Base-by-base conservation (phyloP, 2,113 vertebrate genomes). In the Siniperca chuatsi region DNA sequence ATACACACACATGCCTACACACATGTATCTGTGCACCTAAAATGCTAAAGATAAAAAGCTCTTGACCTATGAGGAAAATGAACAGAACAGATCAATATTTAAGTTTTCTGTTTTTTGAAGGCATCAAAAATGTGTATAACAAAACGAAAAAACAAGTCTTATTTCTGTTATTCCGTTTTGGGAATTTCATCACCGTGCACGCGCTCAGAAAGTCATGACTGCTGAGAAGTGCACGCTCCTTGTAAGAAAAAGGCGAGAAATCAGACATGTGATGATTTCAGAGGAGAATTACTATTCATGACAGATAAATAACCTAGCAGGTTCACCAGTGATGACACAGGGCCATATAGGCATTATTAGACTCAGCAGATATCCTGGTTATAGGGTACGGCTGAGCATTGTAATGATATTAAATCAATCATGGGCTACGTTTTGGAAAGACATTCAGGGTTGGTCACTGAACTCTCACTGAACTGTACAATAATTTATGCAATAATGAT, bases 181-280 rank as follows among this genome's bases (percentile, higher is more conserved):
- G 20, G 40, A n/a, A n/a, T 6, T 25, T 25, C 55, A 57, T 57
- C 23, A 6, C 10, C 10, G 44, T 3, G 2, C 10, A 44, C 11
- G 3, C 13, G 46, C 46, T 15, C 46, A 46, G 44, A 13, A 3
- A 46, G 12, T 46, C 44, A 48, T 11, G 44, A 3, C 44, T 2
- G 46, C 46, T 42, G 42, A 42, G 8, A 42, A 42, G 23, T 37
- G 18, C 61, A 35, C 0, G 29, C 6, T 20, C 8, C 29, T 20
- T 29, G 4, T 58, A 37, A 20, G 35, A 37, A 64, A 62, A 62
- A 52, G 2, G 15, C 44, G 11, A 44, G 48, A 68, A 20, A 8
- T 67, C 48, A 16, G 12, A 48, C 46, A 12, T 55, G 44, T 42
- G 62, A 52, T 64, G 65, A 70, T 70, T 64, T 66, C 58, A 78